phyloP scores from a whole-genome alignment of 2,888 invertebrate species.

The Penaeus monodon region DNA sequence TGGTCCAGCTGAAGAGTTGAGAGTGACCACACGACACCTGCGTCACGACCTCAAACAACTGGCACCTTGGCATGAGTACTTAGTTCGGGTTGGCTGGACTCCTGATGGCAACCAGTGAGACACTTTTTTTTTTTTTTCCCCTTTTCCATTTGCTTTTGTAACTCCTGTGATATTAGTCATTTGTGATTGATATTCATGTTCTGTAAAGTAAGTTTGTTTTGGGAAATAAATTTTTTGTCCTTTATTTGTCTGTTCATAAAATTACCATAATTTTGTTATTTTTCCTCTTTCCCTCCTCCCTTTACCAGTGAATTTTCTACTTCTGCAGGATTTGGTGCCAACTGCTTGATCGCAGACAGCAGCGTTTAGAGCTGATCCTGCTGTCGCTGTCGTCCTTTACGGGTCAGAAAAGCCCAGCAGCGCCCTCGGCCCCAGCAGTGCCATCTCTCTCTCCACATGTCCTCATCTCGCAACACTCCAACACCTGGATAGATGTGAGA shows the following conservation, averaged over 20 bases:
- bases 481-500: slow-evolving; percentile 91
- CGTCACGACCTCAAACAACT: slow-evolving; percentile 82
- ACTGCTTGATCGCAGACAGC: slow-evolving; percentile 88
- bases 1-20: slow-evolving; percentile 78
- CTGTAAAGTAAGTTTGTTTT: too few species aligned
- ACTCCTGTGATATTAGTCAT: too few species aligned
- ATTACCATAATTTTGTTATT: background rate
- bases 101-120: slow-evolving; percentile 89
- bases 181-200: too few species aligned
- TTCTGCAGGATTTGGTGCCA: slow-evolving; percentile 88
- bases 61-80: slow-evolving; percentile 95
- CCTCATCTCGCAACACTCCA: slow-evolving; percentile 75
- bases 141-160: background rate
- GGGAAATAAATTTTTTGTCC: too few species aligned
- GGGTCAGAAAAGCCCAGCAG: slow-evolving; percentile 70
- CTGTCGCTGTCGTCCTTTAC: slow-evolving; percentile 74
- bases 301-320: background rate
- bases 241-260: too few species aligned
- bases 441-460: slow-evolving; percentile 37
- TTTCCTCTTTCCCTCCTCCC: background rate
- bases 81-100: slow-evolving; percentile 95
- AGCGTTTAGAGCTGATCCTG: slow-evolving; percentile 84
- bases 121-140: slow-evolving; percentile 24
- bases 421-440: slow-evolving; percentile 65
- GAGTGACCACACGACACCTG: slow-evolving; percentile 73